Evolutionary conservation across 1,140 invertebrate species (phyloP).

Genomic region (Parasteatoda tepidariorum): DNA sequence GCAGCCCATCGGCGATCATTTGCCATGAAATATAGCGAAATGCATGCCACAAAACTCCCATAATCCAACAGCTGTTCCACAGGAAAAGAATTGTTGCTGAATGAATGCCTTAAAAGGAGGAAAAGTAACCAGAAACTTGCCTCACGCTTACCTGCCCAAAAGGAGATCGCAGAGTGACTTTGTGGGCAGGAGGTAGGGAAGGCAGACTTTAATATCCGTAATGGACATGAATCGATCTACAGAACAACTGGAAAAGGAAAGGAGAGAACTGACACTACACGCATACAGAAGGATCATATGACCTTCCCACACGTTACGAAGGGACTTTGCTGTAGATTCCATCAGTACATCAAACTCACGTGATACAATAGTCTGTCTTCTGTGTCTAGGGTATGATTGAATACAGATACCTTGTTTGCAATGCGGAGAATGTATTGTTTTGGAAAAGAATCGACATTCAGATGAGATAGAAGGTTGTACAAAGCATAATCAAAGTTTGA

Average conservation of each 20-base stretch:
- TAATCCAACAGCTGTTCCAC: too few relatives aligned
- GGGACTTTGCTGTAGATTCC: not conserved
- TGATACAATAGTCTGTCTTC: not conserved
- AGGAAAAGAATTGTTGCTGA: too few relatives aligned
- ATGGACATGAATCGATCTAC: slow-evolving; percentile 2
- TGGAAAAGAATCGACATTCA: too few relatives aligned
- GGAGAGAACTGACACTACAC: not conserved
- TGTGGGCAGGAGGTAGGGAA: not conserved
- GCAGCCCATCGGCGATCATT: too few relatives aligned
- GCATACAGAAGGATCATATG: not conserved
- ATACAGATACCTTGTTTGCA: too few relatives aligned
- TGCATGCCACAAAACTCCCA: too few relatives aligned
- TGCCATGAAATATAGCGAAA: too few relatives aligned
- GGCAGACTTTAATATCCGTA: slow-evolving; percentile 9
- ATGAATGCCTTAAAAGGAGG: too few relatives aligned
- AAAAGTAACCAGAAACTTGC: not conserved
- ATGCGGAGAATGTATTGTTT: too few relatives aligned
- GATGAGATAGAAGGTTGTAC: too few relatives aligned
- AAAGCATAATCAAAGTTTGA: too few relatives aligned
- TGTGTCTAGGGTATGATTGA: not conserved
- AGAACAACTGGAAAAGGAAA: not conserved
- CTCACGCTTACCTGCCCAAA: not conserved
- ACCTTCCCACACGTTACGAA: not conserved
- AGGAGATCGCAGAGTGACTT: not conserved
- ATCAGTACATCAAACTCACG: not conserved